Evolutionary conservation across 2,888 invertebrate genomes (phyloP), one percentile per base, ranked within the genome.

Genomic region (Galeruca laticollis): DNA sequence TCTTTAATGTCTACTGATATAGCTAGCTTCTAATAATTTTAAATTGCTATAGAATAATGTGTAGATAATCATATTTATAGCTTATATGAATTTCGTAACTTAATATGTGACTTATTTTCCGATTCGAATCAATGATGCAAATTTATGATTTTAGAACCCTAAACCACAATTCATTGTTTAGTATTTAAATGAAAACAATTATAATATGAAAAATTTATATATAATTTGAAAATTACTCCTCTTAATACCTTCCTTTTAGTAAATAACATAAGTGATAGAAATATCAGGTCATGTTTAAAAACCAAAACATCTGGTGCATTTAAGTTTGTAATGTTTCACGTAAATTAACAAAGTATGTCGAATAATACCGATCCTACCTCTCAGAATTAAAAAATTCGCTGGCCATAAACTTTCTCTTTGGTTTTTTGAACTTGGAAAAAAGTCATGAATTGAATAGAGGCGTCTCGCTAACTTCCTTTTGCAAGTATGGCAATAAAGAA

Each of bases 11-110:
- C n/a, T n/a, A n/a, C n/a, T n/a, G n/a, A n/a, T n/a, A n/a, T n/a
- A n/a, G n/a, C n/a, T n/a, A n/a, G n/a, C 11, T 13, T 11, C 40
- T 11, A 11, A 40, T 40, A 3, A 40, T 40, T 40, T n/a, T 62
- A 62, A 62, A 62, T 62, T 51, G 37, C 52, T 62, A 62, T 37
- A 62, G 35, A 62, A n/a, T 51, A 52, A 15, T 35, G 51, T 52
- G 49, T 1, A 62, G 62, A 52, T 62, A 62, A 62, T 11, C 40
- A 40, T 40, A 40, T 40, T n/a, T n/a, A n/a, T n/a, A n/a, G n/a
- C 40, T 52, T 52, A 52, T 52, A 62, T 37, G 26, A 62, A 35
- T 35, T 35, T 52, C 62, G 21, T 62, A 52, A 51, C 51, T 62
- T 62, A 62, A 52, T 62, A 52, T 15, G 37, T 62, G 62, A 62